phyloP scores from a whole-genome alignment of 2,797 vertebrate genomes.

The Erpetoichthys calabaricus region DNA sequence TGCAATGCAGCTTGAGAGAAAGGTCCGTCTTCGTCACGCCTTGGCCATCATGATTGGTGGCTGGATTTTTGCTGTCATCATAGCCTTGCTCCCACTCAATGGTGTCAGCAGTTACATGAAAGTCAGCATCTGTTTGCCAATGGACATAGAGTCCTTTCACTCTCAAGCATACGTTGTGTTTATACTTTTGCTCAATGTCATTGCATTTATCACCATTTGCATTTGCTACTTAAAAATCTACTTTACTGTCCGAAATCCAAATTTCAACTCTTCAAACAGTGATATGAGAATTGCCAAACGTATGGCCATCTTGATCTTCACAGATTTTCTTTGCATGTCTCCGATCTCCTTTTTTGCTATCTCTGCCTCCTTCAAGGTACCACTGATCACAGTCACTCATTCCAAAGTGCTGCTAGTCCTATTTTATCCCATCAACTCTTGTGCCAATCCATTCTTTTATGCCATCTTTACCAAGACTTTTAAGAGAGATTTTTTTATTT shows the following conservation, averaged over 20 bases:
- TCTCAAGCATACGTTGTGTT: slow-evolving; percentile 73
- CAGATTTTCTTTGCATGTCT: slow-evolving; percentile 90
- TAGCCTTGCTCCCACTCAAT: slow-evolving; percentile 67
- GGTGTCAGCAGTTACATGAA: slow-evolving; percentile 87
- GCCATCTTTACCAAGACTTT: slow-evolving; percentile 89
- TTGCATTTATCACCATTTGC: slow-evolving; percentile 76
- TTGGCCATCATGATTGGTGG: slow-evolving; percentile 61
- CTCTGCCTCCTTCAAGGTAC: slow-evolving; percentile 77
- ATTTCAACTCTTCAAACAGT: slow-evolving; percentile 53
- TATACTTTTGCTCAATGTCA: slow-evolving; percentile 74
- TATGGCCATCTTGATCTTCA: slow-evolving; percentile 93
- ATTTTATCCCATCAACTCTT: slow-evolving; percentile 95
- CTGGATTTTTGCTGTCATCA: slow-evolving; percentile 68
- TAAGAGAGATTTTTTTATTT: slow-evolving; percentile 78
- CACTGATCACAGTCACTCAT: slow-evolving; percentile 85
- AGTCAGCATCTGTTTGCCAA: slow-evolving; percentile 95
- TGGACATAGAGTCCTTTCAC: slow-evolving; percentile 70
- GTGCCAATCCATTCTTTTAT: slow-evolving; percentile 91
- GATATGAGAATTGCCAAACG: slow-evolving; percentile 82
- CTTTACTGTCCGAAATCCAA: slow-evolving; percentile 74
- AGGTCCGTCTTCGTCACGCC: slow-evolving; percentile 71
- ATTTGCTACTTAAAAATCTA: slow-evolving; percentile 84
- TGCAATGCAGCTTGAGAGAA: slow-evolving; percentile 75
- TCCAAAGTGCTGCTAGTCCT: slow-evolving; percentile 87
- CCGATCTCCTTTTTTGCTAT: slow-evolving; percentile 94